These are phyloP conservation scores for Apostichopus japonicus DNA, from an alignment of 35 echinoderm and acorn worm genomes.

Conservation along the genomic window DNA sequence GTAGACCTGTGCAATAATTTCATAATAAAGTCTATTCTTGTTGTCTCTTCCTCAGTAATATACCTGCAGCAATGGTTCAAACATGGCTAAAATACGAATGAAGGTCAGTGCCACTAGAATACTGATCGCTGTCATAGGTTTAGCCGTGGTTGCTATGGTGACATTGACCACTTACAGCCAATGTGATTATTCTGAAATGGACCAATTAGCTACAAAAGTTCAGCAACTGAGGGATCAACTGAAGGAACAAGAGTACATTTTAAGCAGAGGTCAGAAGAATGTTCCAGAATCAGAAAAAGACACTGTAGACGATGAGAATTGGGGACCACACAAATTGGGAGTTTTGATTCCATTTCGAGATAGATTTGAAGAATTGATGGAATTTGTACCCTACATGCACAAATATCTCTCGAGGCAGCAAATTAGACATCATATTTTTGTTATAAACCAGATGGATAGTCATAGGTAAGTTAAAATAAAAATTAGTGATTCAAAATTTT, in stretches of 20 bases:
- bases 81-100: constrained; percentile 32
- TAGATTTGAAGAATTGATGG: constrained; percentile 96
- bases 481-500: no score
- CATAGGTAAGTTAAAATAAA: constrained; percentile 61
- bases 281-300: constrained; percentile 40
- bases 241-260: constrained; percentile 35
- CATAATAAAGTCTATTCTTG: no score
- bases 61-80: constrained; percentile 2
- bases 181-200: constrained; percentile 63
- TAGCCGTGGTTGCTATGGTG: constrained; percentile 31
- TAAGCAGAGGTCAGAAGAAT: neutral
- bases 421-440: constrained; percentile 78
- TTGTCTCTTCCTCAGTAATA: no score
- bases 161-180: constrained; percentile 33
- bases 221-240: constrained; percentile 57
- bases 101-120: constrained; percentile 32
- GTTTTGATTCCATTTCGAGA: constrained; percentile 87
- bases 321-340: constrained; percentile 87
- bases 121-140: constrained; percentile 2
- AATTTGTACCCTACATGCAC: constrained; percentile 96
- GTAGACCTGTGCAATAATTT: no score
- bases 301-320: constrained; percentile 59
- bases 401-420: constrained; percentile 89
- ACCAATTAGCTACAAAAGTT: constrained; percentile 56
- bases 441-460: constrained; percentile 93